Evolutionary conservation across 2,113 vertebrate genomes (phyloP).

Genomic region (Capreolus pygargus): DNA sequence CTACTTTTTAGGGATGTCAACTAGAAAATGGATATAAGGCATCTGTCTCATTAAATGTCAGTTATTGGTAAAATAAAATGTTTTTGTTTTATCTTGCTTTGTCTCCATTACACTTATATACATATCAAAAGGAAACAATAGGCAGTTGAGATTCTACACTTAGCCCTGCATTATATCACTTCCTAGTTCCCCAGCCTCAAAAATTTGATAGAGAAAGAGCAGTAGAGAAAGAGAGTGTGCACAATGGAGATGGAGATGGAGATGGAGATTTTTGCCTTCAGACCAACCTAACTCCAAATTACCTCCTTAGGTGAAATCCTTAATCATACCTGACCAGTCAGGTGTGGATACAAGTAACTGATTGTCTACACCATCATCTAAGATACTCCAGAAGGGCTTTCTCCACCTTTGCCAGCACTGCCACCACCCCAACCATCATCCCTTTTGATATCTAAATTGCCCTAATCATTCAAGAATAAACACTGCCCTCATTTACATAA

Average conservation of each 20-base stretch:
- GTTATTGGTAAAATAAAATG: neutral
- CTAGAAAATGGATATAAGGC: neutral
- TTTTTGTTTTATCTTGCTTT: constrained; percentile 3
- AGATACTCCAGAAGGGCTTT: neutral
- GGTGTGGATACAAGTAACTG: neutral
- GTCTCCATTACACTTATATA: neutral
- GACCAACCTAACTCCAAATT: neutral
- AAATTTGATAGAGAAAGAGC: neutral
- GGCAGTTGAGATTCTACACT: neutral
- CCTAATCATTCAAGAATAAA: neutral
- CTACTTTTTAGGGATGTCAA: neutral
- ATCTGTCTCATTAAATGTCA: neutral
- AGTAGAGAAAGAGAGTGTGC: neutral
- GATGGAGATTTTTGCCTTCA: neutral
- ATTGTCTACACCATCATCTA: neutral
- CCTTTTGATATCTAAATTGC: neutral
- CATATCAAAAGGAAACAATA: neutral
- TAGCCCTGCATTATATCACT: neutral
- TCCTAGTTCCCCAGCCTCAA: neutral
- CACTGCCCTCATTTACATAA: neutral
- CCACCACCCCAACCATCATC: neutral
- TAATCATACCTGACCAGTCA: neutral
- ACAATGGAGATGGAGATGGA: neutral
- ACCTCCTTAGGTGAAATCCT: neutral
- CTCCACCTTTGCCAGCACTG: neutral